Conservation (phyloP, 2,797 vertebrate genomes). For the Euthynnus affinis region DNA sequence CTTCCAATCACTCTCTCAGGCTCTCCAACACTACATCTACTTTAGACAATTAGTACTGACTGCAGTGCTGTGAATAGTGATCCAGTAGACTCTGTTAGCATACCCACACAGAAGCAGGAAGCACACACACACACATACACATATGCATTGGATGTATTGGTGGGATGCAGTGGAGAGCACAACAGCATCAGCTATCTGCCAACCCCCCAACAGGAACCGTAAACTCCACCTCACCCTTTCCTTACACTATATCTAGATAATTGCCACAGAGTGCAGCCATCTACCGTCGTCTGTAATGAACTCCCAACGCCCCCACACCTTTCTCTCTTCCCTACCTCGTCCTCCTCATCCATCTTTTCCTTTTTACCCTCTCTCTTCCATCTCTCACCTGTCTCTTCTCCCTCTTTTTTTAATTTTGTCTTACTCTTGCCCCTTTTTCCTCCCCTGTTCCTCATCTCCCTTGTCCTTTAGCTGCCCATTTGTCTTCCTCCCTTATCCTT, state of each 20-base stretch:
- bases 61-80: conserved; percentile 42
- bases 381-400: conserved; percentile 23
- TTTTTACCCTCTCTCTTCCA: conserved; percentile 14
- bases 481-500: conserved; percentile 13
- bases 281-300: conserved; percentile 57
- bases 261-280: conserved; percentile 55
- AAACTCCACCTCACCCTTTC: conserved; percentile 35
- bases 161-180: conserved; percentile 37
- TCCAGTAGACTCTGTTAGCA: conserved; percentile 41
- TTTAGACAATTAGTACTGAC: conserved; percentile 74
- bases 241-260: conserved; percentile 51
- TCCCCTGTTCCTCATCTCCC: neutral
- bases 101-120: neutral
- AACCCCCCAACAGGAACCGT: conserved; percentile 42
- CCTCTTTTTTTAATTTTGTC: neutral
- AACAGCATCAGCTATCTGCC: conserved; percentile 58
- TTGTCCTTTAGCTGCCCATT: neutral
- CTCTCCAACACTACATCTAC: conserved; percentile 62
- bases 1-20: conserved; percentile 55
- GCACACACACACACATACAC: conserved; percentile 4
- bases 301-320: conserved; percentile 3
- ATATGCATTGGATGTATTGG: conserved; percentile 8
- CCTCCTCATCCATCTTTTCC: neutral
- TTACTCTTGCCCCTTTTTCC: neutral
- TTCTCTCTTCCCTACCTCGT: neutral